These are phyloP conservation scores for Acridotheres tristis DNA, from an alignment of 2,797 vertebrate genomes.

Conservation along the genomic window DNA sequence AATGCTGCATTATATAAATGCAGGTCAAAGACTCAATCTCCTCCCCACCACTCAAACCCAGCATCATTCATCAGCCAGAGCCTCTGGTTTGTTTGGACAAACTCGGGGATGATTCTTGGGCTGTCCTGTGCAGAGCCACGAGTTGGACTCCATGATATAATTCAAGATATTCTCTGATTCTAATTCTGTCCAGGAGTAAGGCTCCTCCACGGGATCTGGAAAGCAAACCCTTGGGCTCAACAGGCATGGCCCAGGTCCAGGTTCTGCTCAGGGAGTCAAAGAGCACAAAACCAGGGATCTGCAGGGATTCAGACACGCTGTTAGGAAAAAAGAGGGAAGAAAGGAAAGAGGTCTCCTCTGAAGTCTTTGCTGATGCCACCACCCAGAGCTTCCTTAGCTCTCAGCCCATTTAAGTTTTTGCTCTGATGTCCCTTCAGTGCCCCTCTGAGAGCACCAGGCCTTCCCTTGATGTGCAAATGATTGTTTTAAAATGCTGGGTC, in stretches of 20 bases:
- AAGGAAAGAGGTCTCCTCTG: background rate
- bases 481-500: background rate
- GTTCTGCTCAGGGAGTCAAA: background rate
- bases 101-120: background rate
- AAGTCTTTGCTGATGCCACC: background rate
- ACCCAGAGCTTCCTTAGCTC: background rate
- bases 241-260: background rate
- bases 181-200: background rate
- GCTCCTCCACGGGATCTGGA: fast-evolving
- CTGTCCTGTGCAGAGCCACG: background rate
- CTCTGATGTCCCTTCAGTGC: background rate
- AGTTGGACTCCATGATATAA: fast-evolving
- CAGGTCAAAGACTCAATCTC: background rate
- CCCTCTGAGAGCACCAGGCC: background rate
- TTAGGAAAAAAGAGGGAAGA: background rate
- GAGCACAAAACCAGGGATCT: background rate
- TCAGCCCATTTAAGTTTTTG: background rate
- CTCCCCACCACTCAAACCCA: background rate
- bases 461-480: background rate
- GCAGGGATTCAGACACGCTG: background rate
- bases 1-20: background rate
- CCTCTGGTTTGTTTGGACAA: background rate
- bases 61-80: background rate
- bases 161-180: background rate
- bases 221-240: background rate